A percentile compares a stretch with the other conserved stretches of the same genome.
These are phyloP conservation scores for Acanthosepion pharaonis DNA, from an alignment of 2,888 invertebrate genomes.

Conservation along the genomic window DNA sequence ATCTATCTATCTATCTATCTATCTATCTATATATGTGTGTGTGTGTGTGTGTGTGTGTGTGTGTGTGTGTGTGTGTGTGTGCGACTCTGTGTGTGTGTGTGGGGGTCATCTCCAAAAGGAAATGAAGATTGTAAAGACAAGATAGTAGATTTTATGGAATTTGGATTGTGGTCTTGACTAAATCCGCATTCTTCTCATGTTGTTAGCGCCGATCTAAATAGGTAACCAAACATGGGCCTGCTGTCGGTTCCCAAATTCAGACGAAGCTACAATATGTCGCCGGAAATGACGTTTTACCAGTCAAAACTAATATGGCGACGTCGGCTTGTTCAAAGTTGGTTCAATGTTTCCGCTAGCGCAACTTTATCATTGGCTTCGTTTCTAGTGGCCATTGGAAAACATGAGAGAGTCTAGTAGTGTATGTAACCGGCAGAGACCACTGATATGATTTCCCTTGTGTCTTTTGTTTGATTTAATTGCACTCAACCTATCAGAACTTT, in stretches of 20 bases:
- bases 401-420: background rate
- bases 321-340: background rate
- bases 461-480: background rate
- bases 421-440: constrained; percentile 18
- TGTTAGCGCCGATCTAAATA: background rate
- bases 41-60: too few relatives aligned
- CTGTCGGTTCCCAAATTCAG: background rate
- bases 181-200: background rate
- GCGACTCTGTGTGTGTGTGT: too few relatives aligned
- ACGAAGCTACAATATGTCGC: background rate
- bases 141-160: background rate
- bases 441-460: constrained; percentile 23
- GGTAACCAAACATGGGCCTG: background rate
- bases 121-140: background rate
- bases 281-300: background rate
- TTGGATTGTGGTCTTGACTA: background rate
- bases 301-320: background rate
- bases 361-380: constrained; percentile 8
- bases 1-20: too few relatives aligned
- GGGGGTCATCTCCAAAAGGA: background rate
- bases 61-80: background rate
- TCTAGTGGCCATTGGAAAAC: background rate
- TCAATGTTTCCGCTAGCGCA: background rate
- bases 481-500: background rate
- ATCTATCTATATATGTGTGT: too few relatives aligned